Conservation (phyloP, 2,888 invertebrate species). For the Archips crataeganus region DNA sequence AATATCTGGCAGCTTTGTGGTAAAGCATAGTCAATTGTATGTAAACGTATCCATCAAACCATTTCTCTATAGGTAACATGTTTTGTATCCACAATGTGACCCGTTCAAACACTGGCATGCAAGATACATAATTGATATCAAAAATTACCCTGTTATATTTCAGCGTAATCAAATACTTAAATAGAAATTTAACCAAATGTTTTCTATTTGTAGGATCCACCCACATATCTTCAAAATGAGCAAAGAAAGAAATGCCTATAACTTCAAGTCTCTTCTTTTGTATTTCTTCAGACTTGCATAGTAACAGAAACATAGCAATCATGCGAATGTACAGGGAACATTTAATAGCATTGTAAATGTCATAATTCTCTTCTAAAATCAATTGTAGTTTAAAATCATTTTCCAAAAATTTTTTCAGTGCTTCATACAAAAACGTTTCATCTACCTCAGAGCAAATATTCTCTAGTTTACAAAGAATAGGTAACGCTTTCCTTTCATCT, state of each 20-base stretch:
- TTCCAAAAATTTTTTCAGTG: constrained; percentile 1
- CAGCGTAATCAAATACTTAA: constrained; percentile 14
- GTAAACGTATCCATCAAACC: constrained; percentile 13
- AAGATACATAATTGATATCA: constrained; percentile 17
- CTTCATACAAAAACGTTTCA: constrained; percentile 2
- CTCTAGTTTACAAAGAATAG: constrained; percentile 14
- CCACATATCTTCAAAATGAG: constrained; percentile 10
- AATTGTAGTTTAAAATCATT: not conserved
- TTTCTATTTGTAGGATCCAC: not conserved
- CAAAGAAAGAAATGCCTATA: constrained; percentile 15
- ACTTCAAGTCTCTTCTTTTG: constrained; percentile 9
- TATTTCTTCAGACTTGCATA: constrained; percentile 15
- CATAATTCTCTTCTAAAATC: not conserved
- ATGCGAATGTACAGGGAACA: not conserved
- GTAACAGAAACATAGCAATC: constrained; percentile 22
- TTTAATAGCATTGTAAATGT: not conserved
- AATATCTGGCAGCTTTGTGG: constrained; percentile 16
- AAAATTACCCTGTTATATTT: constrained; percentile 31
- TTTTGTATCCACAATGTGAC: constrained; percentile 20
- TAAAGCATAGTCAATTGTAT: constrained; percentile 29
- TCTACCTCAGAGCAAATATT: constrained; percentile 25
- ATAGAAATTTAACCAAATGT: not conserved
- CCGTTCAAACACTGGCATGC: constrained; percentile 30
- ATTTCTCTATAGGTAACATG: constrained; percentile 20
- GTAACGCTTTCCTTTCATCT: not conserved